Base-by-base conservation (phyloP, 2,113 vertebrate genomes). In the Pyxicephalus adspersus region DNA sequence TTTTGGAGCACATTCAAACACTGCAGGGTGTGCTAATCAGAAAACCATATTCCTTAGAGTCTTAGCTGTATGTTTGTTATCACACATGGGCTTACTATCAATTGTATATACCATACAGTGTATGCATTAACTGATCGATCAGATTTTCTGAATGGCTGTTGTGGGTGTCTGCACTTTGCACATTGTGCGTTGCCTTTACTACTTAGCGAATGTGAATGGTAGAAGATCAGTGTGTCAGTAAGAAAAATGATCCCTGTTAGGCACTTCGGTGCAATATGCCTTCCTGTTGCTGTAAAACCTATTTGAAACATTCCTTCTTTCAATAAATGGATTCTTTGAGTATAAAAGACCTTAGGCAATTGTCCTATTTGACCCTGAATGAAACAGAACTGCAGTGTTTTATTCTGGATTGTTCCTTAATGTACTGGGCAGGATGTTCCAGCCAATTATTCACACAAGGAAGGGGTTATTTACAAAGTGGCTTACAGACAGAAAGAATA, bases 351-450 rank as follows among this genome's bases (percentile, higher is more conserved):
- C 65, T 26, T 34, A 60, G 54, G 77, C 77, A 68, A 64, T 65
- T 65, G 75, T 77, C 75, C 75, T 78, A n/a, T 80, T 50, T 80
- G 77, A 80, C 77, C 77, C 19, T 64, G 54, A 23, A 65, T 26
- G 51, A 67, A 26, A 61, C 20, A 80, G 55, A 3, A n/a, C 77
- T 60, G 5, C 66, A 58, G 45, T 80, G 54, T 61, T 79, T 79
- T n/a, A 80, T 61, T 60, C 34, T 29, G 25, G 31, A 45, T 26
- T 60, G 16, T 71, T 58, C 63, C 76, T 26, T 55, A 57, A 67
- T 70, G 38, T 22, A 70, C 23, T 28, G 2, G 22, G 18, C 77
- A 70, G 77, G 77, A 80, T 70, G 66, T 61, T 25, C 52, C 60
- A 34, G 31, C 61, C 25, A 67, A 26, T 54, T 58, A 70, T 70